Percentiles rank a stretch among this genome's conserved stretches.
phyloP scores from a whole-genome alignment of 2,113 vertebrate species.

The Picathartes gymnocephalus region DNA sequence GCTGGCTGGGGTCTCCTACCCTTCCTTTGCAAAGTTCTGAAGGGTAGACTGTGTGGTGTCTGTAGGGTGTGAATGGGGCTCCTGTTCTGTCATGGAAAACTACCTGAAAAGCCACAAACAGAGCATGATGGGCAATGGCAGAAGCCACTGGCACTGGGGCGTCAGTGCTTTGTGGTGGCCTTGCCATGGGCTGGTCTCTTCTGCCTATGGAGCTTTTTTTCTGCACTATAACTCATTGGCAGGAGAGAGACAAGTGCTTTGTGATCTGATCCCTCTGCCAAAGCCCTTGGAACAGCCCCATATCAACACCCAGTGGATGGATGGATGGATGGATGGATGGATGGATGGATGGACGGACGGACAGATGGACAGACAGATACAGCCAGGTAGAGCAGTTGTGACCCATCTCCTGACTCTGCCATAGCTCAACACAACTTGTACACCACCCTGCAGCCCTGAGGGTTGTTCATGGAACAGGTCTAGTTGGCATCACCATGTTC shows the following conservation, averaged over 20 bases:
- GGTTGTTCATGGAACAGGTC: neutral
- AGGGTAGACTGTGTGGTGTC: neutral
- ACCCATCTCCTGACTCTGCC: neutral
- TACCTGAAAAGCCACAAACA: neutral
- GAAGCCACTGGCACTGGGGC: neutral
- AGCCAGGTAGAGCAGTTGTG: neutral
- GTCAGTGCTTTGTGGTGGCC: neutral
- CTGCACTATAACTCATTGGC: neutral
- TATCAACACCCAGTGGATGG: neutral
- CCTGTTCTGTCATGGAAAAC: neutral
- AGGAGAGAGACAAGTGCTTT: neutral
- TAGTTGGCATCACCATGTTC: rapidly evolving
- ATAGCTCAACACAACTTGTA: neutral
- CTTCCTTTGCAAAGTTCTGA: neutral
- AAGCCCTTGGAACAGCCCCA: neutral
- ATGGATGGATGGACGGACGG: neutral
- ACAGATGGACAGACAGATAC: neutral
- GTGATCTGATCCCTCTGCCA: neutral
- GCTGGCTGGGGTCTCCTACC: neutral
- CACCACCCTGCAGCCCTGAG: rapidly evolving
- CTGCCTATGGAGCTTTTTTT: neutral
- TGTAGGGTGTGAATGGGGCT: neutral
- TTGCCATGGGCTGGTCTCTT: neutral
- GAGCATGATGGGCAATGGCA: neutral
- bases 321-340: neutral